These are phyloP conservation scores for Ranitomeya variabilis DNA, from an alignment of 2,113 vertebrate species.

Conservation along the genomic window DNA sequence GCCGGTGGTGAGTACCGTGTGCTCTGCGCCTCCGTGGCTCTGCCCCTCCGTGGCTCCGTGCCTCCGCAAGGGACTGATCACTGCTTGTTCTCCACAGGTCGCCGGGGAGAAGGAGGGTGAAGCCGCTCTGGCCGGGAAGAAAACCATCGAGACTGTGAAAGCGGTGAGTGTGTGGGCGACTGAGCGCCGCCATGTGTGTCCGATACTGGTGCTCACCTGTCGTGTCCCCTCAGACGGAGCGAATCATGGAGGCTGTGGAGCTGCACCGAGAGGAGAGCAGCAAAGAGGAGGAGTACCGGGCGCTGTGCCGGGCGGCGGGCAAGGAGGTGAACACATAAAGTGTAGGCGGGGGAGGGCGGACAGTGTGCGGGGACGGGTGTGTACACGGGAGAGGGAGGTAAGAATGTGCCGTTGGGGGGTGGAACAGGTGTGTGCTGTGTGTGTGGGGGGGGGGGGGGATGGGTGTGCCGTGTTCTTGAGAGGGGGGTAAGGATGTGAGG, in stretches of 20 bases:
- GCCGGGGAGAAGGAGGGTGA: constrained; percentile 89
- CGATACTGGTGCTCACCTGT: too few relatives aligned
- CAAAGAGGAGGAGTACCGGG: constrained; percentile 83
- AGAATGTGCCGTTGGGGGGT: not conserved
- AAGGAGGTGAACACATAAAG: constrained; percentile 79
- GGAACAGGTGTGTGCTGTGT: not conserved
- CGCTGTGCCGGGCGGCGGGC: constrained; percentile 80
- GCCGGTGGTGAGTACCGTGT: constrained; percentile 81
- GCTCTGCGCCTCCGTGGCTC: too few relatives aligned
- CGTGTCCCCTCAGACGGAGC: constrained; percentile 79
- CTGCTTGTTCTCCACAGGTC: constrained; percentile 73
- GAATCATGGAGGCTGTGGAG: constrained; percentile 95
- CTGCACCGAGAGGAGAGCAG: constrained; percentile 84
- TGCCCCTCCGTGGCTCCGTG: too few relatives aligned
- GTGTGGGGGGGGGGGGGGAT: not conserved
- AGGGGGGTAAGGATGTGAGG: not conserved
- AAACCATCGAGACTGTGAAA: constrained; percentile 94
- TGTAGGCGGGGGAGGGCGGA: not conserved
- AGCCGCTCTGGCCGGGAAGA: constrained; percentile 86
- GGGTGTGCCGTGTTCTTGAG: not conserved
- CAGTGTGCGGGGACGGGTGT: not conserved
- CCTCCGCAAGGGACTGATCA: not conserved
- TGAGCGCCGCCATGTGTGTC: too few relatives aligned
- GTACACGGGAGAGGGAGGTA: too few relatives aligned
- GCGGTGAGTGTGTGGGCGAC: constrained; percentile 77